Percentiles rank a stretch among this genome's conserved stretches.
These are phyloP conservation scores for Larimichthys polyactis DNA, from an alignment of 2,113 vertebrate genomes.

Conservation along the genomic window DNA sequence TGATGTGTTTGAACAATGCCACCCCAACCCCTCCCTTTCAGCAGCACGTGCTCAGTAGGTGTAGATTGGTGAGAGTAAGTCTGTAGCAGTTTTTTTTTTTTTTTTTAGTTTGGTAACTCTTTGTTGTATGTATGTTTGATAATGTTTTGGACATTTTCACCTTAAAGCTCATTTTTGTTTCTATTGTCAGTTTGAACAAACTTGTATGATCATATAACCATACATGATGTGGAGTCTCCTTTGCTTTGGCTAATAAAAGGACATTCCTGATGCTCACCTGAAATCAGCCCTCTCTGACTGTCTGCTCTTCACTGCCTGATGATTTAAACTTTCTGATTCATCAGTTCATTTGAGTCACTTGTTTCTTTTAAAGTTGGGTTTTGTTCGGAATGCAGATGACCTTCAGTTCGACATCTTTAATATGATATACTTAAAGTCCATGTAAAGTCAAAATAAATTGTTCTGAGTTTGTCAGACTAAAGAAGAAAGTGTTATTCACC, in stretches of 20 bases:
- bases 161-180: conserved; percentile 61
- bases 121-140: conserved; percentile 71
- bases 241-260: conserved; percentile 94
- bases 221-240: conserved; percentile 80
- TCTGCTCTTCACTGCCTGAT: conserved; percentile 59
- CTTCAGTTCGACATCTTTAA: neutral
- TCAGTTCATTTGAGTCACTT: conserved; percentile 2
- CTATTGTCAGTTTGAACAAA: conserved; percentile 88
- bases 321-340: conserved; percentile 23
- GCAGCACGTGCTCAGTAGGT: conserved; percentile 52
- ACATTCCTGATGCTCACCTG: conserved; percentile 82
- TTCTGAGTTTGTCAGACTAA: too few species aligned
- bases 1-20: conserved; percentile 60
- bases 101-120: conserved; percentile 72
- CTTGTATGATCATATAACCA: conserved; percentile 63
- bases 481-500: too few species aligned
- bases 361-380: conserved; percentile 11
- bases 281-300: conserved; percentile 61
- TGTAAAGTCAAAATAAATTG: too few species aligned
- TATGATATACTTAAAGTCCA: neutral
- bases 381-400: conserved; percentile 16
- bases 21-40: neutral
- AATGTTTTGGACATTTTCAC: conserved; percentile 77
- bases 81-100: conserved; percentile 17
- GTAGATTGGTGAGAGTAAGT: conserved; percentile 52